phyloP scores from a whole-genome alignment of 2,888 invertebrate species.

The Cephus runcator region DNA sequence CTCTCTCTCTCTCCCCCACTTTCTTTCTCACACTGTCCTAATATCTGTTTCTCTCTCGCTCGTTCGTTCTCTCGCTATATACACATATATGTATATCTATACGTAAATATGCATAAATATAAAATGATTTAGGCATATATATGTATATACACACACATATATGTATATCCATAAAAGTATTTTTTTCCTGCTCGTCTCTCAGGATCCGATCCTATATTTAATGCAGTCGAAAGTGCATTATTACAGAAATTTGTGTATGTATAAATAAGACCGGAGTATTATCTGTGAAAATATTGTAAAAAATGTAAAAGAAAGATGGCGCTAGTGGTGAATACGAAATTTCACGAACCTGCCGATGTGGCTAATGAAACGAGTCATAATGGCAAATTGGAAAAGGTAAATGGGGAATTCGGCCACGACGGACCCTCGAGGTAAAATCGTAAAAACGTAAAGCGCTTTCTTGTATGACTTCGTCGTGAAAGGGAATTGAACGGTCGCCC shows the following conservation, averaged over 20 bases:
- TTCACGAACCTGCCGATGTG: not conserved
- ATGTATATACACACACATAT: not conserved
- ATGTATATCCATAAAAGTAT: not conserved
- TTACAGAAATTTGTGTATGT: not conserved
- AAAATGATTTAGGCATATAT: not conserved
- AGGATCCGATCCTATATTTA: not conserved
- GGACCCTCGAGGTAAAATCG: not conserved
- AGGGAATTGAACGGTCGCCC: not conserved
- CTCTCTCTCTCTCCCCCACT: too few relatives aligned
- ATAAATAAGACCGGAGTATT: not conserved
- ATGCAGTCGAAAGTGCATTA: not conserved
- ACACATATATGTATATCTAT: not conserved
- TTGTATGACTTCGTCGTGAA: not conserved
- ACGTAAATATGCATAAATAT: not conserved
- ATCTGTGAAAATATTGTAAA: not conserved
- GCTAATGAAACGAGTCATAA: not conserved
- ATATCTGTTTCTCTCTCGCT: not conserved
- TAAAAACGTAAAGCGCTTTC: not conserved
- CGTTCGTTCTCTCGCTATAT: not conserved
- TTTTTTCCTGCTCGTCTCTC: not conserved
- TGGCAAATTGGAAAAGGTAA: not conserved
- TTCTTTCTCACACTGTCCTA: not conserved
- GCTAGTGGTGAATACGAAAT: not conserved
- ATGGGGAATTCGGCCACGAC: not conserved
- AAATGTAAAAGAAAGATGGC: not conserved